Percentiles rank a stretch among this genome's conserved stretches.
These are phyloP conservation scores for Amphilophus citrinellus DNA, from an alignment of 2,113 vertebrate genomes.

Conservation along the genomic window DNA sequence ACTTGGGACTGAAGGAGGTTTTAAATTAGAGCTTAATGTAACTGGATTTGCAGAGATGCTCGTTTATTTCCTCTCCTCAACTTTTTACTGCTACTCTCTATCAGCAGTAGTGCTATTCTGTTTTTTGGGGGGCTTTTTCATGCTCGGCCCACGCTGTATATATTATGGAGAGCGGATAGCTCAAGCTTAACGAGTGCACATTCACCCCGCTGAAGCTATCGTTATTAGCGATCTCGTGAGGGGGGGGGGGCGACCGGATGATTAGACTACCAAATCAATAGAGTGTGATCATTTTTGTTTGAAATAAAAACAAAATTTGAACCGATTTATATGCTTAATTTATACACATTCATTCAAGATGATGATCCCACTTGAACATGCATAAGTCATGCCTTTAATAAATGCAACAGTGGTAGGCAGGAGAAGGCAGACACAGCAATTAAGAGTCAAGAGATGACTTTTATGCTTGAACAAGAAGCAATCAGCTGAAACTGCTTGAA, in stretches of 20 bases:
- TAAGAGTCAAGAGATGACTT: slow-evolving; percentile 63
- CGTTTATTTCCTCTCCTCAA: not conserved
- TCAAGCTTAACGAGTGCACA: not conserved
- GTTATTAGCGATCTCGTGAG: not conserved
- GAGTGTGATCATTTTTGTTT: not conserved
- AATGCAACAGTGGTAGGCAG: slow-evolving; percentile 35
- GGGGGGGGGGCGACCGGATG: not conserved
- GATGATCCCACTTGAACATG: slow-evolving; percentile 19
- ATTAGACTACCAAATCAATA: not conserved
- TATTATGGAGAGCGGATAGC: not conserved
- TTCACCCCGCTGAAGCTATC: not conserved
- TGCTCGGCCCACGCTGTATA: not conserved
- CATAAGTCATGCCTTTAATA: slow-evolving; percentile 34
- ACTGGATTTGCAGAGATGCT: not conserved
- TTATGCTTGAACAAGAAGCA: slow-evolving; percentile 73
- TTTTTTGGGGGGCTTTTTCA: not conserved
- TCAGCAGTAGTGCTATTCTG: not conserved
- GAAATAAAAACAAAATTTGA: not conserved
- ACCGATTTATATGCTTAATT: not conserved
- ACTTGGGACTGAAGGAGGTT: not conserved
- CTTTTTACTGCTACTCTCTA: not conserved
- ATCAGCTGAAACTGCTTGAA: slow-evolving; percentile 70
- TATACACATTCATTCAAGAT: not conserved
- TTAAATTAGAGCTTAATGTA: not conserved
- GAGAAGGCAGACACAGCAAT: slow-evolving; percentile 56